phyloP scores from a whole-genome alignment of 30 jellyfish, hydroid and myxozoan genomes.

The Hydractinia echinata region DNA sequence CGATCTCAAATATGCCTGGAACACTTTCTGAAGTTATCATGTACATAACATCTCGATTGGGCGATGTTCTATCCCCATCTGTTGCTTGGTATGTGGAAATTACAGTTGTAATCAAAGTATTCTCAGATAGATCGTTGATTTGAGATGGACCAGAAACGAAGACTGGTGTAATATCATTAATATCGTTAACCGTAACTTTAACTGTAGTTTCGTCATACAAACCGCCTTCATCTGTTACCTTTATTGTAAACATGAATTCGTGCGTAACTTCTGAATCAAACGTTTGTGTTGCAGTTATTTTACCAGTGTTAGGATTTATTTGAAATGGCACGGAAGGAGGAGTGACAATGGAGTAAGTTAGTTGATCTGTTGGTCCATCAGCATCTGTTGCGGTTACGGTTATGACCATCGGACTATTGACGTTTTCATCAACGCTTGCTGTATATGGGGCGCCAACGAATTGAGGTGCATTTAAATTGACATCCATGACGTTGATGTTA shows the following conservation, averaged over 20 bases:
- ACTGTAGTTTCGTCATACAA: constrained; percentile 39
- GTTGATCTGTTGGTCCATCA: constrained; percentile 31
- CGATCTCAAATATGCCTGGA: constrained; percentile 48
- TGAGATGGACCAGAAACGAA: constrained; percentile 26
- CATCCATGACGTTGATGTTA: constrained; percentile 48
- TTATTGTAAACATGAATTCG: constrained; percentile 37
- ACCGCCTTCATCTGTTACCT: constrained; percentile 62
- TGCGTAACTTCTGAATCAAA: constrained; percentile 54
- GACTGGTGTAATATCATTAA: constrained; percentile 62
- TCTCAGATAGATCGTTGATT: not conserved
- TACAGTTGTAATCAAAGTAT: not conserved
- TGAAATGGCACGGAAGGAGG: constrained; percentile 34
- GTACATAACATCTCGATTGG: not conserved
- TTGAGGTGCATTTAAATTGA: constrained; percentile 54
- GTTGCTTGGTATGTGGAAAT: not conserved
- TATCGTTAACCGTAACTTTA: constrained; percentile 43
- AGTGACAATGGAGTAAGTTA: not conserved
- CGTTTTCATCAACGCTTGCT: constrained; percentile 60
- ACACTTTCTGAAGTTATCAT: constrained; percentile 34
- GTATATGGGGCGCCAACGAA: constrained; percentile 15
- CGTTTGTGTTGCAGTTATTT: constrained; percentile 36
- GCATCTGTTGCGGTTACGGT: constrained; percentile 59
- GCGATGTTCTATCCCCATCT: constrained; percentile 4
- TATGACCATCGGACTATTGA: constrained; percentile 32
- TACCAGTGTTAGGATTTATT: constrained; percentile 72